Evolutionary conservation across 2,888 invertebrate species (phyloP), one percentile per base, ranked within the genome.

Genomic region (Lepetodrilus schrolli): DNA sequence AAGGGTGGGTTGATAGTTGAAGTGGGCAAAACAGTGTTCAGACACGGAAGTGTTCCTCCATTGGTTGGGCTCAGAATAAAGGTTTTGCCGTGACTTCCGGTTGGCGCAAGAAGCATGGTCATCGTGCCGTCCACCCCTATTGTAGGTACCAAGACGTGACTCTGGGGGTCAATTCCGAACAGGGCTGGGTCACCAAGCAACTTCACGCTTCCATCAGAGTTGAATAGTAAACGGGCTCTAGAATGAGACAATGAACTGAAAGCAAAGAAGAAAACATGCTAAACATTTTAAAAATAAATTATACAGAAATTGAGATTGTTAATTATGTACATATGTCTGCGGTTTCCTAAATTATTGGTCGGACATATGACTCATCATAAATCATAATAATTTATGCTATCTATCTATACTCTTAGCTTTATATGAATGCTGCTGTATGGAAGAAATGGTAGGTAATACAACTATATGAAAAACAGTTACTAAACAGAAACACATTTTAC

Each of bases 61-160:
- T 58, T 58, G 10, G 58, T 58, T 21, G 58, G 58, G 58, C 34
- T 58, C n/a, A 58, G 58, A 3, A 58, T 58, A 34, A 58, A 58
- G 2, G 58, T 58, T 58, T 58, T 58, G 3, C 58, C 58, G 7
- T n/a, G 21, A 4, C 26, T 7, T 10, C 30, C 58, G 17, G 30
- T 5, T 4, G 58, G 58, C 13, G 58, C 17, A 3, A 58, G 58
- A 8, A 58, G 58, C 58, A 58, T 58, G 10, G 58, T 58, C 58
- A 58, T 58, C 13, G 26, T 58, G 34, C 58, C 58, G n/a, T 58
- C 58, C 3, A 34, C 30, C 10, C 58, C 58, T 34, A 58, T 34
- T 4, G 58, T 58, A 7, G 58, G 58, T 17, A 58, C 58, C 58
- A 58, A 34, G 34, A 7, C n/a, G 58, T 58, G 58, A 5, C 58